Conservation (phyloP, 2,888 invertebrate genomes). For the Lepidocyrtinus sp. region DNA sequence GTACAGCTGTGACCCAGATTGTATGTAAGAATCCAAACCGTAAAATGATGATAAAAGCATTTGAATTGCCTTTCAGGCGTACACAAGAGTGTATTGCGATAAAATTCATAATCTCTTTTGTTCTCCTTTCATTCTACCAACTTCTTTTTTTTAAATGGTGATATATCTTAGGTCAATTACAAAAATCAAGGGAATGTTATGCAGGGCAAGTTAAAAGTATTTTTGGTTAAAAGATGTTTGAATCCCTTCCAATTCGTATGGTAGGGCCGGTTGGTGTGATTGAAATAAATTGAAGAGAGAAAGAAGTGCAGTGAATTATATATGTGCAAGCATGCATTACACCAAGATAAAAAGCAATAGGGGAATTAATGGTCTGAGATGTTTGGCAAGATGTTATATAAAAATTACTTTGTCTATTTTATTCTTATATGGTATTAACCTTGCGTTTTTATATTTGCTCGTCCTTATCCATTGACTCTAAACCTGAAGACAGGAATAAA, state of each 20-base stretch:
- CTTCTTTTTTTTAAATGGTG: background rate
- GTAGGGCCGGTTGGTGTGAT: slow-evolving; percentile 31
- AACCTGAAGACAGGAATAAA: background rate
- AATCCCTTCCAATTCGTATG: slow-evolving; percentile 50
- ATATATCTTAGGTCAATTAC: slow-evolving; percentile 38
- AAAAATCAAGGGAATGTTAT: slow-evolving; percentile 27
- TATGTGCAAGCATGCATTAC: slow-evolving; percentile 21
- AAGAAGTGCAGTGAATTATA: slow-evolving; percentile 20
- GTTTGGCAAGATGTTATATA: slow-evolving; percentile 13
- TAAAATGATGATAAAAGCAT: background rate
- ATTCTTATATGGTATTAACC: slow-evolving; percentile 8
- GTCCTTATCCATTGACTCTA: slow-evolving; percentile 14
- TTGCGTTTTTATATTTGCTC: background rate
- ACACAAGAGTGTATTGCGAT: too few relatives aligned
- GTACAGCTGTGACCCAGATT: slow-evolving; percentile 41
- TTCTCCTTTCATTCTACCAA: background rate
- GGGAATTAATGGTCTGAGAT: background rate
- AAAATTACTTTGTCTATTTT: too few relatives aligned
- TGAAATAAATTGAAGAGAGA: slow-evolving; percentile 52
- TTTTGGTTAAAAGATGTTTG: slow-evolving; percentile 24
- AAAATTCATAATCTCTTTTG: background rate
- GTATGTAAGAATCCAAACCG: background rate
- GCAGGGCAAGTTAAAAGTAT: slow-evolving; percentile 21
- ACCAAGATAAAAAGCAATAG: background rate
- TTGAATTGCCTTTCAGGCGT: background rate